Base-by-base conservation (phyloP, 2,888 invertebrate genomes). In the Cancer borealis region DNA sequence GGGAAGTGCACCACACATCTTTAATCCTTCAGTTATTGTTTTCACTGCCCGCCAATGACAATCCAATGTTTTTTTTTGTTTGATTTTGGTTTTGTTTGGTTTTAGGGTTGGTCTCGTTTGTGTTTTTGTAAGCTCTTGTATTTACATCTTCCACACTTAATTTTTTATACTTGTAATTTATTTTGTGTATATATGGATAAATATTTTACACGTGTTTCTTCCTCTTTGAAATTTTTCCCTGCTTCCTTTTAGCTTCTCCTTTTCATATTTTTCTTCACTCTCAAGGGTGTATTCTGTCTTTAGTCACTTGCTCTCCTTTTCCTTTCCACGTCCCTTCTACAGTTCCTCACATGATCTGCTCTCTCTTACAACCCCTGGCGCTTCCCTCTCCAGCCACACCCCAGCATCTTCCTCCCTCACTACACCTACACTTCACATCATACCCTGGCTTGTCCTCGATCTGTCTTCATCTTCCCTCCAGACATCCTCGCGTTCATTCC, bases 351-450 rank as follows among this genome's bases (percentile, higher is more conserved):
- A 17, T n/a, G 6, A 21, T 21, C n/a, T n/a, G 6, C n/a, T 21
- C 66, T n/a, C 66, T 66, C 66, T 66, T n/a, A n/a, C 66, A 21
- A 21, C n/a, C 66, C 21, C 21, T 66, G n/a, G n/a, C 66, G 1
- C 14, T n/a, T n/a, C n/a, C n/a, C n/a, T 66, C 21, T 21, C 66
- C 66, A n/a, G 66, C 66, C 66, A 8, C 66, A 66, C 66, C 66
- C 66, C 66, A n/a, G n/a, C n/a, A n/a, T 66, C 66, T n/a, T 66
- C 66, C 66, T n/a, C 6, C 66, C 66, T 66, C n/a, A 66, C 66
- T 66, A 66, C 66, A 66, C 66, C 66, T n/a, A 21, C 66, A 66
- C 66, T 66, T 66, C 66, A 66, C n/a, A 66, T 21, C n/a, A 66
- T n/a, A n/a, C 66, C n/a, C 66, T 66, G 17, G 6, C n/a, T 14